Evolutionary conservation across 2,113 vertebrate species (phyloP).

Genomic region (Chunga burmeisteri): DNA sequence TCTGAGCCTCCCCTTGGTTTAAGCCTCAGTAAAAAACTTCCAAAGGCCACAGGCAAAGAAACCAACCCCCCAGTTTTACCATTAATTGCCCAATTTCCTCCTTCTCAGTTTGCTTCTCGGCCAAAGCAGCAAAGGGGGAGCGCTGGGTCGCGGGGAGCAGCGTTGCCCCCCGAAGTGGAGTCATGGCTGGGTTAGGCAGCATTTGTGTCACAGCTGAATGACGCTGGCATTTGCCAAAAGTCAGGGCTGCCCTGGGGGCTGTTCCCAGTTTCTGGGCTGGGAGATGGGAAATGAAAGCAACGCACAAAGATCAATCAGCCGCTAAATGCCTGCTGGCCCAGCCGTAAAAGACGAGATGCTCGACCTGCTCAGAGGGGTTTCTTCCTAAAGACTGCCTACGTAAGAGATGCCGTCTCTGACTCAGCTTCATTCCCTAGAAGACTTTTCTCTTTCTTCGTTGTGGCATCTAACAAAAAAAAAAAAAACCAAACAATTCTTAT

Average conservation of each 20-base stretch:
- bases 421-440: background rate
- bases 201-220: background rate
- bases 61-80: background rate
- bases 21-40: background rate
- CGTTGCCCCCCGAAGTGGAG: background rate
- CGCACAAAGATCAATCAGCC: background rate
- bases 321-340: rapidly evolving
- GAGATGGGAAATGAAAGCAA: background rate
- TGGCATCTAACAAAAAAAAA: background rate
- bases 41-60: background rate
- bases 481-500: no score
- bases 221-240: rapidly evolving
- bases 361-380: background rate
- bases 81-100: background rate
- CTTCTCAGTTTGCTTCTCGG: background rate
- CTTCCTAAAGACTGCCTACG: background rate
- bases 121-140: background rate
- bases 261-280: background rate
- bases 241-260: background rate
- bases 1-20: background rate
- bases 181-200: rapidly evolving
- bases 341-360: background rate
- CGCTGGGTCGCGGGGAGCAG: rapidly evolving
- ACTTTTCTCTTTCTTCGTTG: background rate
- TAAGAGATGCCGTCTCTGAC: background rate